Evolutionary conservation across 92 coral and sea anemone genomes (phyloP), one percentile per base, ranked within the genome.

Genomic region (Porites evermanni): DNA sequence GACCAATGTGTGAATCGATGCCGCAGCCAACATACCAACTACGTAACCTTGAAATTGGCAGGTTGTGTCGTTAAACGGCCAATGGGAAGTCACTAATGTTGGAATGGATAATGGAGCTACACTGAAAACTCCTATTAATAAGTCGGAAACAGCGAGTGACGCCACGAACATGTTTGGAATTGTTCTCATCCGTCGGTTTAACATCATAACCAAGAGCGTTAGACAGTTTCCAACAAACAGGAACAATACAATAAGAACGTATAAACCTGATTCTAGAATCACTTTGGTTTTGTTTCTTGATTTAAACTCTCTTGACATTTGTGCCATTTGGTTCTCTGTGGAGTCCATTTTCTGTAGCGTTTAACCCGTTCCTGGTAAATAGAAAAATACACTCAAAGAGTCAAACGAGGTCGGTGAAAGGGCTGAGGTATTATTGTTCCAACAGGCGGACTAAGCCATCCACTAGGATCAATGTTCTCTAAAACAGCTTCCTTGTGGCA

Each of bases 181-280:
- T 12, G 93, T 92, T 17, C 71, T 88, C 24, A 85, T 76, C 1
- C 26, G 82, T 16, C 79, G 80, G 64, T 86, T 85, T 68, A 63
- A 78, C 44, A 32, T 32, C 44, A 32, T 32, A 32, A 32, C 44
- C 44, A 32, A 32, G 44, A 32, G 44, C 44, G 93, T 92, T 84
- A 92, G 75, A 53, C 84, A 14, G 67, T 92, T 86, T 11, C 95
- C 93, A 13, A 78, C 47, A 19, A 92, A 58, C 59, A 91, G 81
- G 8, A 75, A 56, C 71, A 89, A 38, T 64, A 79, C 52, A 6
- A 92, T 77, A 70, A 83, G 9, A 16, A n/a, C 44, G 38, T 12
- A 67, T 9, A 24, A 11, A 10, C 86, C 87, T 63, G 93, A 69
- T 82, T 92, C 93, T 1, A 83, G 17, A 23, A 76, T 78, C 17